phyloP scores from a whole-genome alignment of 2,113 vertebrate genomes.

The Neolamprologus cancellatus region DNA sequence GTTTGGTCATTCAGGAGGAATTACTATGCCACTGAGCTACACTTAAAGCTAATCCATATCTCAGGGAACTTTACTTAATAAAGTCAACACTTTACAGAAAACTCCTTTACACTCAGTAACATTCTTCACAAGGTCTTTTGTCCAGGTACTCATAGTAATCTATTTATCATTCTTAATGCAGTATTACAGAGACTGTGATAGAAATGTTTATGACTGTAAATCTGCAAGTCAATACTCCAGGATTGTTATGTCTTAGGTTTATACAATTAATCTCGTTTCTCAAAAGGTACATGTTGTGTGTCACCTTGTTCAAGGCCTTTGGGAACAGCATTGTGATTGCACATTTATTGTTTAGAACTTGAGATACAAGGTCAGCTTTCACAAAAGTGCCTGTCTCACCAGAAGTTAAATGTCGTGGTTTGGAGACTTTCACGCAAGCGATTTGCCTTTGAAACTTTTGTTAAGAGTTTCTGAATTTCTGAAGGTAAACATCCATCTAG shows the following conservation, averaged over 20 bases:
- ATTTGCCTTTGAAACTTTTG: constrained; percentile 14
- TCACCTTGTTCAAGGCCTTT: not conserved
- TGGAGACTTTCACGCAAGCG: not conserved
- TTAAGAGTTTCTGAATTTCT: not conserved
- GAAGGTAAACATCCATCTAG: constrained; percentile 23
- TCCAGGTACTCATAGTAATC: not conserved
- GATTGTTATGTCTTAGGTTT: not conserved
- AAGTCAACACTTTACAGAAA: not conserved
- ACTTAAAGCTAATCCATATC: not conserved
- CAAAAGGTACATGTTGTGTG: not conserved
- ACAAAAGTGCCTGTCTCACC: not conserved
- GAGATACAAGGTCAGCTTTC: not conserved
- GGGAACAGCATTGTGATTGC: not conserved
- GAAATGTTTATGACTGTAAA: not conserved
- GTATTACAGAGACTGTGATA: not conserved
- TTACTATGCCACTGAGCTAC: not conserved
- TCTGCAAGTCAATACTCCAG: not conserved
- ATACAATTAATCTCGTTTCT: not conserved
- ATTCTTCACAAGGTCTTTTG: not conserved
- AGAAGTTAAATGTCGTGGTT: not conserved
- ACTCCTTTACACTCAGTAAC: not conserved
- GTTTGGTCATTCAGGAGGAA: not conserved
- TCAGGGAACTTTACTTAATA: not conserved
- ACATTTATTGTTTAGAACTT: not conserved
- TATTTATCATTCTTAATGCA: not conserved